These are phyloP conservation scores for Lota lota DNA, from an alignment of 2,113 vertebrate genomes.

Conservation along the genomic window DNA sequence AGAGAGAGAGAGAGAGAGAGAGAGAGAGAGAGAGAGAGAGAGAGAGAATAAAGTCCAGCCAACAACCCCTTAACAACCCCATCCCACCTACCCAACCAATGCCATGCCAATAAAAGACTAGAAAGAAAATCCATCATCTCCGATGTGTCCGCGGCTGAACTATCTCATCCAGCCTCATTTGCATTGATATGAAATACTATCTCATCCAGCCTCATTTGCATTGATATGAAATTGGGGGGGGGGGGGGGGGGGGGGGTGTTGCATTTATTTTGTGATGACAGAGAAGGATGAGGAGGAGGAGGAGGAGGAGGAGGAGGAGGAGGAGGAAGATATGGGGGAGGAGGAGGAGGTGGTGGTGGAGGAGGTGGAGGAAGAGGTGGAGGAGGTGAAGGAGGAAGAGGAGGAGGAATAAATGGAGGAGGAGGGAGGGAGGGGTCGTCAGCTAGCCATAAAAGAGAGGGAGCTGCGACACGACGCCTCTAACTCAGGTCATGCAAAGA, in stretches of 20 bases:
- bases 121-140: no score
- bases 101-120: no score
- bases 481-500: constrained; percentile 34
- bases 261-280: neutral
- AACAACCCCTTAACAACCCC: no score
- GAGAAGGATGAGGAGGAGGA: constrained; percentile 7
- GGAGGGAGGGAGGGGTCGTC: constrained; percentile 40
- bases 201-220: constrained; percentile 38
- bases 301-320: no score
- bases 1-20: constrained; percentile 13
- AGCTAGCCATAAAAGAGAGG: constrained; percentile 49
- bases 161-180: constrained; percentile 23
- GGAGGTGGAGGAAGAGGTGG: no score
- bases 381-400: no score
- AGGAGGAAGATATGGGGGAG: neutral
- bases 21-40: constrained; percentile 10
- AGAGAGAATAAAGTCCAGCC: no score
- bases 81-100: no score
- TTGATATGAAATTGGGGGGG: constrained; percentile 54
- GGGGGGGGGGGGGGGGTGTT: neutral
- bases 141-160: no score
- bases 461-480: constrained; percentile 23
- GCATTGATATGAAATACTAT: constrained; percentile 58
- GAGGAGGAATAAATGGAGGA: no score
- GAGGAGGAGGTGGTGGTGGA: no score